Base-by-base conservation (phyloP, 2,888 invertebrate genomes). In the Odiellus spinosus region DNA sequence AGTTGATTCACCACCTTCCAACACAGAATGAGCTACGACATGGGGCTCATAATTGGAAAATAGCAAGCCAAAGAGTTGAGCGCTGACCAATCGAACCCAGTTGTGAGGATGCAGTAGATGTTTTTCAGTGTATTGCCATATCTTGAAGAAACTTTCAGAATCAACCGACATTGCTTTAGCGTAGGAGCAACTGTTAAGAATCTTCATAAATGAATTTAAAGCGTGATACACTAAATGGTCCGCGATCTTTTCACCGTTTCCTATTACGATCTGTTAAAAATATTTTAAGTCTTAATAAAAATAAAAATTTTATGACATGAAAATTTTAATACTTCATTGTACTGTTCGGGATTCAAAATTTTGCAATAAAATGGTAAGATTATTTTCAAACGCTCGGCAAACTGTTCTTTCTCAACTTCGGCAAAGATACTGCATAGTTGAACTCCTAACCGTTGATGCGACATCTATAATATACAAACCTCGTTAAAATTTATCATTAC, bases 371-470 rank as follows among this genome's bases (percentile, higher is more conserved):
- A 59, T 0, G 82, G 75, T 0, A 85, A 67, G 8, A 85, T 58
- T 0, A 65, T 61, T 4, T 66, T 61, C 0, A 88, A 66, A 12
- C 82, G 74, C 1, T 68, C 66, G 56, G 77, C 75, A 63, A 91
- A 90, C 2, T 72, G 65, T 0, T 73, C 70, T 48, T 76, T 72
- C 65, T 90, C 88, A 0, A 79, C 76, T 51, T 73, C 75, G 0
- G 86, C 79, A 62, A 90, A 84, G 49, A 87, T 69, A 0, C 84
- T 82, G 58, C 78, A 76, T 1, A 88, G 64, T 61, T 85, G 83
- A 0, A 82, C 80, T 17, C 59, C 64, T 56, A 90, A 67, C 59
- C 78, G 78, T 18, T 79, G 73, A 55, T 84, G 79, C 4, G 73
- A 47, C 35, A 60, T 34, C 60, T 64, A 42, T 42, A 36, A 36